These are phyloP conservation scores for Drosophila quinaria DNA, from an alignment of 2,888 invertebrate species.

Conservation along the genomic window DNA sequence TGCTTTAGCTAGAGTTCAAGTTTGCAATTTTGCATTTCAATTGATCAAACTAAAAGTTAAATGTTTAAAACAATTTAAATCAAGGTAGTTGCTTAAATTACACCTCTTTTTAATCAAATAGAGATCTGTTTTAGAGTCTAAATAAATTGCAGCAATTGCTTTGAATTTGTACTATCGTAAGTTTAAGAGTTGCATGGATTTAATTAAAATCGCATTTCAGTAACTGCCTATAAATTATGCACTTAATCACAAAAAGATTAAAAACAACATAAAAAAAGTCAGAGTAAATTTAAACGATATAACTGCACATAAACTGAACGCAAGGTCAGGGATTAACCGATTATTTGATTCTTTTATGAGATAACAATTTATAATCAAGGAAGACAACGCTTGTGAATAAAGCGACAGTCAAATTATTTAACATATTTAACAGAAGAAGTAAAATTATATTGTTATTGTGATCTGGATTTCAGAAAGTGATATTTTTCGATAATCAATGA, in stretches of 20 bases:
- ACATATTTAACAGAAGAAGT: not conserved
- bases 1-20: not conserved
- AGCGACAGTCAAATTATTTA: not conserved
- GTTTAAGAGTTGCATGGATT: slow-evolving; percentile 3
- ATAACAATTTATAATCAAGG: slow-evolving; percentile 6
- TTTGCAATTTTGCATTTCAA: not conserved
- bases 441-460: not conserved
- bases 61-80: not conserved
- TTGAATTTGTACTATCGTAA: slow-evolving; percentile 4
- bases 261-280: slow-evolving; percentile 14
- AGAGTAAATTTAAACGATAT: not conserved
- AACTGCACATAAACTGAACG: slow-evolving; percentile 20
- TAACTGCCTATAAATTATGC: slow-evolving; percentile 11
- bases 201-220: slow-evolving; percentile 24
- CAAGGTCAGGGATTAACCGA: slow-evolving; percentile 23
- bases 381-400: not conserved
- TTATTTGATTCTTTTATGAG: slow-evolving; percentile 18
- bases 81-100: not conserved
- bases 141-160: slow-evolving; percentile 9
- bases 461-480: not conserved
- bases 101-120: slow-evolving; percentile 1
- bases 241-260: slow-evolving; percentile 4
- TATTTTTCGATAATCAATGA: not conserved
- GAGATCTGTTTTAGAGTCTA: not conserved
- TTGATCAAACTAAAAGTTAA: not conserved